Conservation (phyloP, 2,113 vertebrate genomes). For the Daubentonia madagascariensis region DNA sequence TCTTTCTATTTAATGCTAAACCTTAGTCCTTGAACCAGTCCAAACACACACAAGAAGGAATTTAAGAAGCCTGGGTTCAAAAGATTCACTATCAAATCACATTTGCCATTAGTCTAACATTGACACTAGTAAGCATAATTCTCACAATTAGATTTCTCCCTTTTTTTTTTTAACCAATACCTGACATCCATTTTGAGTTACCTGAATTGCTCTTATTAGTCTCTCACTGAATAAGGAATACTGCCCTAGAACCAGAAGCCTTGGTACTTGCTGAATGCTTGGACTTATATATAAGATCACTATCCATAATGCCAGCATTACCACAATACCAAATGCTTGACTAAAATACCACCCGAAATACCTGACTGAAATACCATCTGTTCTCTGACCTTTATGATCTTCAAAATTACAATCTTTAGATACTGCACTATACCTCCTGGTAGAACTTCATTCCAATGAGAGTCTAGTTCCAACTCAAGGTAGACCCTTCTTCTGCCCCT, state of each 20-base stretch:
- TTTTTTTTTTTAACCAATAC: neutral
- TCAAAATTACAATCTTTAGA: conserved; percentile 7
- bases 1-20: conserved; percentile 23
- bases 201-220: neutral
- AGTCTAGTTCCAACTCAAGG: conserved; percentile 3
- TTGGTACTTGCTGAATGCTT: neutral
- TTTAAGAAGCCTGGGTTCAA: neutral
- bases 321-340: neutral
- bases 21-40: neutral
- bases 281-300: neutral
- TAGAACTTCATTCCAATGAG: conserved; percentile 28
- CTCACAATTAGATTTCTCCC: neutral
- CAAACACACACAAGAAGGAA: neutral
- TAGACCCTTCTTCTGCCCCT: neutral
- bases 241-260: neutral
- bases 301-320: neutral
- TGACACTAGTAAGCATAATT: neutral
- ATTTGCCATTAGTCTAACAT: neutral
- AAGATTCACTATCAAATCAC: neutral
- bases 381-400: neutral
- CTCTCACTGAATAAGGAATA: neutral
- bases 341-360: conserved; percentile 7
- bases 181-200: neutral
- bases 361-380: neutral
- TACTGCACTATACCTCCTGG: neutral